Percentiles rank a stretch among this genome's conserved stretches.
Conservation (phyloP, 2,113 vertebrate genomes). For the Dryoscopus gambensis region DNA sequence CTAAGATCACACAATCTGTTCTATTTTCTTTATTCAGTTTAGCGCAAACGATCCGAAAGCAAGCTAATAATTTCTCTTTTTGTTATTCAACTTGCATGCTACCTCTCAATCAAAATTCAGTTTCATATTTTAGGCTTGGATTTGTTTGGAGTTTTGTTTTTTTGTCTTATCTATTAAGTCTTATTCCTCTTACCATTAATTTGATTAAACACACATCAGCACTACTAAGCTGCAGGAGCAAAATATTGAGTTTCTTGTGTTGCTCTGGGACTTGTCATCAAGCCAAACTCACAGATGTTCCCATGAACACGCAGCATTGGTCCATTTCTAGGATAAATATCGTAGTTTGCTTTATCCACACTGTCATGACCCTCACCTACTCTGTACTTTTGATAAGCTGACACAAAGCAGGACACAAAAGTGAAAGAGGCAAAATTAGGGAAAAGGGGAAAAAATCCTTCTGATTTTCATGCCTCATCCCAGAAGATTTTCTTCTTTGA, state of each 20-base stretch:
- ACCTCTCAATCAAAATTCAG: background rate
- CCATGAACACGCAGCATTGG: background rate
- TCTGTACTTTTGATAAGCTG: background rate
- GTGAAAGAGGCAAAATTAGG: background rate
- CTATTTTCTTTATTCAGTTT: background rate
- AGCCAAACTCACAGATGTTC: constrained; percentile 41
- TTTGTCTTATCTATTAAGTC: background rate
- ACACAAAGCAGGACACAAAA: background rate
- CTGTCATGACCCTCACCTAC: background rate
- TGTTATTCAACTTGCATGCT: background rate
- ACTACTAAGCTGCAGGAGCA: background rate
- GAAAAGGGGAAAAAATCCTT: background rate
- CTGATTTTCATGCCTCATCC: background rate
- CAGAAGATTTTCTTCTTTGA: background rate
- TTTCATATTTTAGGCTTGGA: background rate
- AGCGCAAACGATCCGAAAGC: background rate
- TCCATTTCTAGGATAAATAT: constrained; percentile 44
- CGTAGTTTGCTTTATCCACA: background rate
- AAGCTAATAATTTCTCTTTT: background rate
- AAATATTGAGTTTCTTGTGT: background rate
- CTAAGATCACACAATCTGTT: background rate
- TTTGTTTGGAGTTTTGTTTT: background rate
- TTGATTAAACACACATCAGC: background rate
- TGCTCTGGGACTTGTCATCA: constrained; percentile 31
- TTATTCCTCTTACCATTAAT: background rate